Evolutionary conservation across 2,113 vertebrate species (phyloP).

Genomic region (Takifugu flavidus): DNA sequence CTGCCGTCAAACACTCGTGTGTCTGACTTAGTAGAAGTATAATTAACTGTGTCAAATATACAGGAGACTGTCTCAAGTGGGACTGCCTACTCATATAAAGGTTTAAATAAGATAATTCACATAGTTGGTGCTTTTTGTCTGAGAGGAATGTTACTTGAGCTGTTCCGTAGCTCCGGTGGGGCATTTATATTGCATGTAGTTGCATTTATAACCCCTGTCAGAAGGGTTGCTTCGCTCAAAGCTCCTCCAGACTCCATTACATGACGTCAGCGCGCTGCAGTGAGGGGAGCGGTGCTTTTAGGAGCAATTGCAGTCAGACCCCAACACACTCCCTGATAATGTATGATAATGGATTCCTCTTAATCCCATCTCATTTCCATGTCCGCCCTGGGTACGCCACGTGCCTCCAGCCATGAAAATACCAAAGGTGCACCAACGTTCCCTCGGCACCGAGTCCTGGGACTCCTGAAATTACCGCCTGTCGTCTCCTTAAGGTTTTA

Average conservation of each 20-base stretch:
- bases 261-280: slow-evolving; percentile 14
- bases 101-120: no score
- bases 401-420: slow-evolving; percentile 41
- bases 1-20: no score
- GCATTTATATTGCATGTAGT: not conserved
- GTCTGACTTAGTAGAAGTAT: no score
- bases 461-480: slow-evolving; percentile 18
- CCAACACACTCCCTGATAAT: slow-evolving; percentile 41
- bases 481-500: slow-evolving; percentile 21
- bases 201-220: slow-evolving; percentile 8
- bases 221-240: slow-evolving; percentile 25
- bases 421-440: slow-evolving; percentile 29
- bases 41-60: no score
- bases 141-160: no score
- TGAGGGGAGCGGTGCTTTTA: slow-evolving; percentile 33
- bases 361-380: slow-evolving; percentile 47
- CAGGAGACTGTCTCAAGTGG: no score
- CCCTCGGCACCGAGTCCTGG: slow-evolving; percentile 18
- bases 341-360: slow-evolving; percentile 57
- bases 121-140: no score
- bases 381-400: slow-evolving; percentile 1
- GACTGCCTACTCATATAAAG: no score
- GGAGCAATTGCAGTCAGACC: slow-evolving; percentile 28
- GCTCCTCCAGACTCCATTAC: slow-evolving; percentile 21
- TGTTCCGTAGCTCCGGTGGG: no score